These are phyloP conservation scores for Ooceraea biroi DNA, from an alignment of 1,140 invertebrate species.

Conservation along the genomic window DNA sequence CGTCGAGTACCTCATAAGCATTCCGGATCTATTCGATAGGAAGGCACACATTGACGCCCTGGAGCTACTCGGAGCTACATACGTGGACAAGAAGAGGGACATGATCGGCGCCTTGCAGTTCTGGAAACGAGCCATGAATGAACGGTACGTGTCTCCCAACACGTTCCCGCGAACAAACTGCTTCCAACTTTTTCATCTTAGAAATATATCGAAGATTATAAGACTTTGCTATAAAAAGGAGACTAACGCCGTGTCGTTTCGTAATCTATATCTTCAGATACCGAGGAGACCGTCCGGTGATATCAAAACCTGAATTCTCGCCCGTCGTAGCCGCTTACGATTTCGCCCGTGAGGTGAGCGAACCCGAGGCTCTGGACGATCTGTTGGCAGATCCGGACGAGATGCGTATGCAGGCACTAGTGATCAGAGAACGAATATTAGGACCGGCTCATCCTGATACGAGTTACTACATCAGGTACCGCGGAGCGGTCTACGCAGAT, in stretches of 20 bases:
- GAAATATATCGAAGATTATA: not conserved
- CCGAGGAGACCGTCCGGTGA: slow-evolving; percentile 86
- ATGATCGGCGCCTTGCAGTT: slow-evolving; percentile 95
- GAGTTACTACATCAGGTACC: slow-evolving; percentile 97
- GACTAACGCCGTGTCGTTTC: not conserved
- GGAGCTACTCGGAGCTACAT: slow-evolving; percentile 97
- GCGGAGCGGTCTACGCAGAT: slow-evolving; percentile 98
- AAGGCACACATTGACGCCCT: slow-evolving; percentile 96
- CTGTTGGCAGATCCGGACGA: slow-evolving; percentile 96
- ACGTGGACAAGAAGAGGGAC: slow-evolving; percentile 98
- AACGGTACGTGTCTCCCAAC: slow-evolving; percentile 88
- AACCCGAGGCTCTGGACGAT: slow-evolving; percentile 93
- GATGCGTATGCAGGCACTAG: slow-evolving; percentile 98
- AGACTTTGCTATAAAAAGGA: not conserved
- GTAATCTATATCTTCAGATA: slow-evolving; percentile 78
- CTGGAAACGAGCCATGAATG: slow-evolving; percentile 96
- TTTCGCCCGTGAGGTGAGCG: slow-evolving; percentile 93
- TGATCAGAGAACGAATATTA: slow-evolving; percentile 97
- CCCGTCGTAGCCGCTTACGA: slow-evolving; percentile 95
- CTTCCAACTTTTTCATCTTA: not conserved
- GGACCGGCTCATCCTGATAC: slow-evolving; percentile 97
- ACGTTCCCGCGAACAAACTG: not conserved
- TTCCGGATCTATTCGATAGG: slow-evolving; percentile 89
- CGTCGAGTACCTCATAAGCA: slow-evolving; percentile 95
- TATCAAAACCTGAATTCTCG: slow-evolving; percentile 90